These are phyloP conservation scores for Phodopus roborovskii DNA, from an alignment of 2,113 vertebrate species.

Conservation along the genomic window DNA sequence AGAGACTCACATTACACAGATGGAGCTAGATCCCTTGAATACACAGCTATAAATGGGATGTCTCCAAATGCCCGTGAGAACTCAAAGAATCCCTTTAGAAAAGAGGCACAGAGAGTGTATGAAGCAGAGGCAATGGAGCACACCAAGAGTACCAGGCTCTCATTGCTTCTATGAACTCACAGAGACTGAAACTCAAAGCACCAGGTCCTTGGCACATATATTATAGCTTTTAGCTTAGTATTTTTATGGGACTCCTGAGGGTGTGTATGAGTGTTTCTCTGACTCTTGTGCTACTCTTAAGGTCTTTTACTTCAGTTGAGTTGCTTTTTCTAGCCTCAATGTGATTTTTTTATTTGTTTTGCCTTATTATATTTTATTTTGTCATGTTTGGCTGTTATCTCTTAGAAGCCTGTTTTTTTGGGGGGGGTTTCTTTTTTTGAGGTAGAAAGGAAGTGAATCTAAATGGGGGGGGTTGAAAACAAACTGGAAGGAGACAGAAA, in stretches of 20 bases:
- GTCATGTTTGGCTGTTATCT: not conserved
- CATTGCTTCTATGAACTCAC: not conserved
- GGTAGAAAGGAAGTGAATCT: not conserved
- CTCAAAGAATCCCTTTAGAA: not conserved
- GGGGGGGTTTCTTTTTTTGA: no score
- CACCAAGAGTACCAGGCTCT: not conserved
- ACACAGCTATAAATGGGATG: not conserved
- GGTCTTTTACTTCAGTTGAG: not conserved
- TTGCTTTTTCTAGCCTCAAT: not conserved
- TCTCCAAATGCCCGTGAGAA: not conserved
- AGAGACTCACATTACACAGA: not conserved
- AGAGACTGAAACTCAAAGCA: not conserved
- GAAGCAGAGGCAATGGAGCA: no score
- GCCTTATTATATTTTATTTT: not conserved
- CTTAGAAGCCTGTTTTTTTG: no score
- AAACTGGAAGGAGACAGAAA: not conserved
- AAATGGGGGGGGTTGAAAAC: rapidly evolving
- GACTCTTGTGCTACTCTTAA: not conserved
- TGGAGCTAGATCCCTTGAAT: no score
- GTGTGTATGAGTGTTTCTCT: not conserved
- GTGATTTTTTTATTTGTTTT: not conserved
- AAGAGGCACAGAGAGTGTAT: not conserved
- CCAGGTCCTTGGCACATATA: not conserved
- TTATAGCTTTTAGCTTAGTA: not conserved
- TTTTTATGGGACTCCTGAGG: not conserved